Evolutionary conservation across 2,888 invertebrate species (phyloP).

Genomic region (Xestobium rufovillosum): DNA sequence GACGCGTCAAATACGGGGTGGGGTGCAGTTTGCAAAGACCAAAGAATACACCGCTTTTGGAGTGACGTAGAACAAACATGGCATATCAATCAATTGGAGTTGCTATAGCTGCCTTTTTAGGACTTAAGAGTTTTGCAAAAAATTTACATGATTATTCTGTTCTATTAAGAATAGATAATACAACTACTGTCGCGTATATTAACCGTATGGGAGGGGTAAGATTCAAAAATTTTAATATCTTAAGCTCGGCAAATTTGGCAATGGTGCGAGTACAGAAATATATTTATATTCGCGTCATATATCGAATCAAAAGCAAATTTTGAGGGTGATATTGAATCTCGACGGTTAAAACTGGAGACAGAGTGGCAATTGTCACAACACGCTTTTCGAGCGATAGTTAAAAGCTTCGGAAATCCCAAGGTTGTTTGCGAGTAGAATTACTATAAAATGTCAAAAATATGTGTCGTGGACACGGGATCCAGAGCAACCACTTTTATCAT

Average conservation of each 20-base stretch:
- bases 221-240: constrained; percentile 7
- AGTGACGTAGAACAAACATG: no score
- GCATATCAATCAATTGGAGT: no score
- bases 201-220: no score
- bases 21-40: constrained; percentile 21
- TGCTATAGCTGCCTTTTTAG: constrained; percentile 21
- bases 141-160: constrained; percentile 6
- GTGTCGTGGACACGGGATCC: constrained; percentile 28
- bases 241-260: constrained; percentile 14
- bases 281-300: no score
- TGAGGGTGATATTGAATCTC: no score
- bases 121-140: constrained; percentile 22
- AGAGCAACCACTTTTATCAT: constrained; percentile 5
- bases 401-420: constrained; percentile 17
- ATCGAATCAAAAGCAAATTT: no score
- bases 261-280: constrained; percentile 16
- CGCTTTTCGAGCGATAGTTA: no score
- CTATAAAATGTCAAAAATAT: constrained; percentile 26
- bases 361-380: constrained; percentile 10
- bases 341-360: no score
- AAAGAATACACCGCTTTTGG: no score
- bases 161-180: no score
- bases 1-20: constrained; percentile 24
- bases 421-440: constrained; percentile 25
- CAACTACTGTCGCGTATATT: no score